Evolutionary conservation across 2,888 invertebrate species (phyloP).

Genomic region (Oxytorus armatus): DNA sequence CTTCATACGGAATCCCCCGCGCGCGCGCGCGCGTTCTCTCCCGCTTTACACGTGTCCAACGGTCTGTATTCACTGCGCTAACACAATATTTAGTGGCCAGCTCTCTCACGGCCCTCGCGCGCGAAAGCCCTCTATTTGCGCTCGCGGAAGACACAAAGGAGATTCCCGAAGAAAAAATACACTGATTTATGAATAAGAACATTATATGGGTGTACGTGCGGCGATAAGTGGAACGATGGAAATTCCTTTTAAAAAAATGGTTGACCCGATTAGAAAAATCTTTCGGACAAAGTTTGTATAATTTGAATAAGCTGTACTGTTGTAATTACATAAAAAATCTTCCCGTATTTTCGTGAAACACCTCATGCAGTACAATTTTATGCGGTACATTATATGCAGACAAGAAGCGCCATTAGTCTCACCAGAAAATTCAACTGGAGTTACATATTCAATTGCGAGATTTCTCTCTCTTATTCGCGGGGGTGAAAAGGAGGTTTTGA

Average conservation of each 20-base stretch:
- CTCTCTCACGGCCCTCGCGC: conserved; percentile 60
- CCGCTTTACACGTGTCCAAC: conserved; percentile 83
- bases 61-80: conserved; percentile 83
- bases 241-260: too few relatives aligned
- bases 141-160: conserved; percentile 6
- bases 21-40: conserved; percentile 60
- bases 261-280: too few relatives aligned
- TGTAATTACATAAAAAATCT: too few relatives aligned
- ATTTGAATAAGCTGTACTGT: too few relatives aligned
- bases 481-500: neutral
- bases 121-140: conserved; percentile 23
- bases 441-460: conserved; percentile 64
- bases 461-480: conserved; percentile 13
- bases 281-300: too few relatives aligned
- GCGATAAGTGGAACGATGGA: too few relatives aligned
- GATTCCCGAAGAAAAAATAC: conserved; percentile 6
- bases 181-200: too few relatives aligned
- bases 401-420: conserved; percentile 55
- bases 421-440: conserved; percentile 44
- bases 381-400: too few relatives aligned
- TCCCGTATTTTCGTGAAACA: too few relatives aligned
- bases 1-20: conserved; percentile 83
- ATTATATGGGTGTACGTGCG: too few relatives aligned
- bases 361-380: too few relatives aligned
- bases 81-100: conserved; percentile 83